Evolutionary conservation across 2,888 invertebrate species (phyloP), one percentile per base, ranked within the genome.

Genomic region (Cerceris ruficornis): DNA sequence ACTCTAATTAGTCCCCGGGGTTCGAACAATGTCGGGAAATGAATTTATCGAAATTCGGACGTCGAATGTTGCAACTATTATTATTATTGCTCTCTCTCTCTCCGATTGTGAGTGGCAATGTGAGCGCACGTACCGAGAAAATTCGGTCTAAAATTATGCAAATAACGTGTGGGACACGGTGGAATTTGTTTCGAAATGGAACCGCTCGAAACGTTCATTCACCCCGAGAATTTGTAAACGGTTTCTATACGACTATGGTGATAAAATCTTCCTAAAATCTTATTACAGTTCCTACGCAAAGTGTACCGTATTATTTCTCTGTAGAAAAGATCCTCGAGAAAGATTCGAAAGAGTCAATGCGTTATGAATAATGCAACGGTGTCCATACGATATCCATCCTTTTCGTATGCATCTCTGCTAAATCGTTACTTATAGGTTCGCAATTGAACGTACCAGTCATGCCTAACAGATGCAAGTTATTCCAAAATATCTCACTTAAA

Each of bases 351-450:
- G 77, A 72, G 55, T 69, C 72, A 77, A 73, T 69, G 69, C 69
- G 39, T 14, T 72, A 77, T 79, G 79, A 79, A 79, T 79, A 79
- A 79, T 77, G 79, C 58, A 79, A 61, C 49, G 14, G n/a, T 42
- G 46, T 15, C 59, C 13, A 42, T 15, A 60, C 54, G 11, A 58
- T 43, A 59, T 74, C 66, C 69, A 64, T 66, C 54, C 54, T 55
- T 67, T 67, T 41, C 39, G 17, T 7, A 41, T 13, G 43, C 52
- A 43, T 69, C 69, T 69, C 69, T 46, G 62, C 52, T 46, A 50
- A 67, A 57, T 69, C 79, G 58, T 79, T 77, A 69, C 62, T 77
- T 72, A 77, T 79, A 72, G 54, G 42, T 58, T n/a, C 46, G 14
- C 60, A 9, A 43, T 39, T 58, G 49, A 52, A 68, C 60, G 60